Evolutionary conservation across 1,140 invertebrate species (phyloP).

Genomic region (Drosophila pruinosa): DNA sequence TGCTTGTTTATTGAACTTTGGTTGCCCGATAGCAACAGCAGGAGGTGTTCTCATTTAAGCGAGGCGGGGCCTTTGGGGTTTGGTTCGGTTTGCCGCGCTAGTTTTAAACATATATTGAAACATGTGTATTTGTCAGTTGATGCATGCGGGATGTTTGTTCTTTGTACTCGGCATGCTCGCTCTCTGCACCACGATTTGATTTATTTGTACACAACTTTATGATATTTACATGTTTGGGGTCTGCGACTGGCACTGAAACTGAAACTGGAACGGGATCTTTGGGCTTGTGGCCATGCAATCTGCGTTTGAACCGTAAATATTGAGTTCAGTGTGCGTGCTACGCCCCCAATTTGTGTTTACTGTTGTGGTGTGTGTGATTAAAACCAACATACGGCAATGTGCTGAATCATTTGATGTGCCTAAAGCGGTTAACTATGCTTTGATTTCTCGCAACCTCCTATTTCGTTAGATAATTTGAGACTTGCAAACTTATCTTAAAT

Average conservation of each 20-base stretch:
- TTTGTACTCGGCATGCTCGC: slow-evolving; percentile 24
- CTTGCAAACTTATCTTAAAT: neutral
- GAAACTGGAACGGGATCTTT: neutral
- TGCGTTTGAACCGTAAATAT: slow-evolving; percentile 45
- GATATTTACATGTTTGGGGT: slow-evolving; percentile 69
- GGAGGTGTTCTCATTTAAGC: neutral
- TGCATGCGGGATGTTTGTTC: slow-evolving; percentile 74
- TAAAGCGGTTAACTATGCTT: neutral
- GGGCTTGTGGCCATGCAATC: slow-evolving; percentile 32
- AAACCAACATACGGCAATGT: slow-evolving; percentile 4
- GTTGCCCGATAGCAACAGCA: slow-evolving; percentile 42
- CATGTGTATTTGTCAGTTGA: slow-evolving; percentile 63
- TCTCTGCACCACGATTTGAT: slow-evolving; percentile 64
- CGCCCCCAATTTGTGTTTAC: neutral
- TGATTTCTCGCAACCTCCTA: neutral
- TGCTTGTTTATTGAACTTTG: slow-evolving; percentile 72
- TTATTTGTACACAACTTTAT: slow-evolving; percentile 78
- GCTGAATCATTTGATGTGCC: neutral
- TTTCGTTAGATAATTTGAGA: neutral
- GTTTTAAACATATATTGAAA: slow-evolving; percentile 62
- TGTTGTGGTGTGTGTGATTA: neutral
- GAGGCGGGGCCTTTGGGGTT: neutral
- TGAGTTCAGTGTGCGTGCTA: slow-evolving; percentile 19
- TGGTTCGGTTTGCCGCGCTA: slow-evolving; percentile 15
- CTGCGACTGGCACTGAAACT: slow-evolving; percentile 15